Conservation (phyloP, 2,113 vertebrate genomes). For the Meles meles region DNA sequence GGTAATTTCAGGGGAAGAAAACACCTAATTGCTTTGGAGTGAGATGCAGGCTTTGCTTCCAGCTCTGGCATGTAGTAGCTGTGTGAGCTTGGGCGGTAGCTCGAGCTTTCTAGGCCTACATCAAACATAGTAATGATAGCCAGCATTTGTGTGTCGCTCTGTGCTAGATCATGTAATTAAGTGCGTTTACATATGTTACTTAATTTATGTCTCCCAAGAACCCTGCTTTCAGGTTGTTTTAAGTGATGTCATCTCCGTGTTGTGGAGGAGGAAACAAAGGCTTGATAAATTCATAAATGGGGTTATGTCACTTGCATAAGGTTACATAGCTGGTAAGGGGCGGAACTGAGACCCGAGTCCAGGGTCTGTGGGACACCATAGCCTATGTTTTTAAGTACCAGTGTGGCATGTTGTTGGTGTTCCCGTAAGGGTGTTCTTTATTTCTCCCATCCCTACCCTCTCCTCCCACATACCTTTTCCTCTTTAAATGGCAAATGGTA, state of each 20-base stretch:
- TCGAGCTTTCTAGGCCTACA: neutral
- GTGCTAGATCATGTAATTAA: neutral
- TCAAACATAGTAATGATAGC: neutral
- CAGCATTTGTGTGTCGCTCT: neutral
- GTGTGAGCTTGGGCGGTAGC: neutral
- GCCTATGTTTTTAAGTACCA: neutral
- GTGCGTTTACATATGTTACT: neutral
- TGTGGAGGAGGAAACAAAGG: neutral
- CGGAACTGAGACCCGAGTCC: neutral
- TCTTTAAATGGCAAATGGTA: neutral
- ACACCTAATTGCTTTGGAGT: neutral
- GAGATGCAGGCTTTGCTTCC: neutral
- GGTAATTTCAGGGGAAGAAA: neutral
- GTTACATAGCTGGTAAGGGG: neutral
- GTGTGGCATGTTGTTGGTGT: neutral
- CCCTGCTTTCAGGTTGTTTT: neutral
- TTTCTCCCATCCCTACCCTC: too few relatives aligned
- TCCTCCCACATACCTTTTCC: neutral
- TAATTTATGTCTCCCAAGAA: neutral
- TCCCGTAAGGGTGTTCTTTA: neutral
- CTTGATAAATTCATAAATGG: slow-evolving; percentile 10
- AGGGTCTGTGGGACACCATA: neutral
- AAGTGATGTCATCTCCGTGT: neutral
- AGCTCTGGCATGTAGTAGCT: neutral
- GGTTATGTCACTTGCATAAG: neutral